A percentile compares a stretch with the other conserved stretches of the same genome.
Conservation (phyloP, 1,140 invertebrate species). For the Macrotrachela quadricornifera region DNA sequence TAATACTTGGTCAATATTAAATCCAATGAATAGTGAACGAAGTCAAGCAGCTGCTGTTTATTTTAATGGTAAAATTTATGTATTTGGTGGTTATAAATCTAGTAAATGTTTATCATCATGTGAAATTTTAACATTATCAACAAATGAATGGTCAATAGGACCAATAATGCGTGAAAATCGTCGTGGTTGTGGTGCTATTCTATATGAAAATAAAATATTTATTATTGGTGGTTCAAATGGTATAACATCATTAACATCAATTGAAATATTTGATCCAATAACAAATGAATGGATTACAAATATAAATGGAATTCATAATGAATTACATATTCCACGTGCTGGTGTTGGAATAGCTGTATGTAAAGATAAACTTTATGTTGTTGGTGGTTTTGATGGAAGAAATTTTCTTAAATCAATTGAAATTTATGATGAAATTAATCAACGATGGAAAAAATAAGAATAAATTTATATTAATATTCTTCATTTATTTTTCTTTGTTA, state of each 20-base stretch:
- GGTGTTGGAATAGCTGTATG: not conserved
- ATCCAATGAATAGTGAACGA: conserved; percentile 85
- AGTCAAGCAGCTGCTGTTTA: conserved; percentile 43
- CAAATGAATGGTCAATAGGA: not conserved
- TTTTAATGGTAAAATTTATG: conserved; percentile 19
- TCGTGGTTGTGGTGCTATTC: conserved; percentile 1
- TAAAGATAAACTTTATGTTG: conserved; percentile 12
- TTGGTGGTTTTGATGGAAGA: conserved; percentile 90
- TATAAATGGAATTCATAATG: not conserved
- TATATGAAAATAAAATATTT: not conserved
- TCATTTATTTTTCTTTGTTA: no score
- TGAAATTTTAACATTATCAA: conserved; percentile 27
- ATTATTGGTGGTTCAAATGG: conserved; percentile 8
- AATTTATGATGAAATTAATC: conserved; percentile 82
- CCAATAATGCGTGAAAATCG: conserved; percentile 3
- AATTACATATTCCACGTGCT: conserved; percentile 1
- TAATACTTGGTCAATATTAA: conserved; percentile 89
- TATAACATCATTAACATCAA: not conserved
- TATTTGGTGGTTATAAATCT: conserved; percentile 48
- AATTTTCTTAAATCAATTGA: conserved; percentile 95
- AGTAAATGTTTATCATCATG: conserved; percentile 82
- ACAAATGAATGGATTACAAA: not conserved
- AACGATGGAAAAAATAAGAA: conserved; percentile 91
- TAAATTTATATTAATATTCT: no score
- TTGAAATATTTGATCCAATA: conserved; percentile 7